Evolutionary conservation across 2,888 invertebrate genomes (phyloP), one percentile per base, ranked within the genome.

Genomic region (Hecatera dysodea): DNA sequence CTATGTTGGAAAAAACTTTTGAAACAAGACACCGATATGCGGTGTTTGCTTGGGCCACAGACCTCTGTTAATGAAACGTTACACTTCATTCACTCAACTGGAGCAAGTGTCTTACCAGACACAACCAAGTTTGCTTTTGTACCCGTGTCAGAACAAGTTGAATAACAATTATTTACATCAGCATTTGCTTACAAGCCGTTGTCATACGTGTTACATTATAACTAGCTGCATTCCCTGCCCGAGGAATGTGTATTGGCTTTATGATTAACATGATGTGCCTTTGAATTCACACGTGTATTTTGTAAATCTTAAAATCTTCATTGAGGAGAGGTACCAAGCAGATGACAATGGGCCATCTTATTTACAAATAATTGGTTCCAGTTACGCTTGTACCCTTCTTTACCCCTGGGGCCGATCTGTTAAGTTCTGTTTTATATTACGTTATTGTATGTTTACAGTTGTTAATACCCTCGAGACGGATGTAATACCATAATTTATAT

Each of bases 1-100:
- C 94, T 90, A 86, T 90, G 86, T 87, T 80, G 88, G 90, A 93
- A 92, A 94, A 90, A 87, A 81, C 79, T 87, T 90, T 92, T 92
- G 93, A 92, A 94, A 95, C 91, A 93, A 92, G 92, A 94, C 91
- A 93, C 93, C 94, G 91, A 93, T 90, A 87, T 88, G 88, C 87
- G 87, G 89, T 92, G 90, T 92, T 92, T 92, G 90, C 90, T 89
- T 86, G 90, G 86, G 88, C 89, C 89, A 88, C 89, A 86, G 89
- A 90, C 87, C 89, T 89, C 90, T 91, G 91, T 91, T 93, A 92
- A 93, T 93, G 92, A 92, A 93, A 93, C 88, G 90, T 91, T 93
- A 93, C 91, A 92, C 91, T 93, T 93, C 91, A 93, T 93, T 94
- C 92, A 93, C 89, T 90, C 88, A 90, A 89, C 89, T 91, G 90